Base-by-base conservation (phyloP, 1,140 invertebrate genomes). In the Lerema accius region DNA sequence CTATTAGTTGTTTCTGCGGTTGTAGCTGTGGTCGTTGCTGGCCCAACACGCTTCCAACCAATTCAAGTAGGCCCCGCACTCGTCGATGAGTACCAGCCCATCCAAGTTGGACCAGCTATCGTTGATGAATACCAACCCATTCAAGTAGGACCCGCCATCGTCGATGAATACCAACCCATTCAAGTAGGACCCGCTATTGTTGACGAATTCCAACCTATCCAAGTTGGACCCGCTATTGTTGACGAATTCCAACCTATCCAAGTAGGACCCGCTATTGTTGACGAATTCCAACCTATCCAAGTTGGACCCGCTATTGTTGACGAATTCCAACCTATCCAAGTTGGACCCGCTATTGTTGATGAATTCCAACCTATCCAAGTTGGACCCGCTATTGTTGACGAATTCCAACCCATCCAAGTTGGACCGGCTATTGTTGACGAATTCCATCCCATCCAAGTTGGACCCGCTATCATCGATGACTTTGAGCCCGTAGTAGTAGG, bases 1-100 rank as follows among this genome's bases (percentile, higher is more conserved):
- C 50, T 76, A 11, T 28, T 72, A 14, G 42, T 64, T 37, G 43
- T 70, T 49, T 68, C 75, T 45, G 70, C 78, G 39, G 35, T 80
- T 23, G 56, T 80, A 26, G 71, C 75, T 43, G 67, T 78, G 50
- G 78, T 71, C 42, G 78, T 76, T 60, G 80, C 73, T 37, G 74
- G 74, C 7, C 77, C 80, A 17, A 73, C 53, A 9, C 68, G 69
- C n/a, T n/a, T n/a, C n/a, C 19, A n/a, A 39, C 62, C 32, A 2
- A 45, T 55, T 9, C 43, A 42, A 13, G 28, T 28, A n/a, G 67
- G 26, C 4, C 63, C 58, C 9, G 61, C 58, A 0, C 10, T 48
- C 4, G 23, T 58, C 4, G 39, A 61, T 15, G 42, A 43, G 14
- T 37, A 26, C 43, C 35, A 69, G 10, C 63, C 64, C 32, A 68